Evolutionary conservation across 1,140 invertebrate species (phyloP).

Genomic region (Rhyacophila brunnea): DNA sequence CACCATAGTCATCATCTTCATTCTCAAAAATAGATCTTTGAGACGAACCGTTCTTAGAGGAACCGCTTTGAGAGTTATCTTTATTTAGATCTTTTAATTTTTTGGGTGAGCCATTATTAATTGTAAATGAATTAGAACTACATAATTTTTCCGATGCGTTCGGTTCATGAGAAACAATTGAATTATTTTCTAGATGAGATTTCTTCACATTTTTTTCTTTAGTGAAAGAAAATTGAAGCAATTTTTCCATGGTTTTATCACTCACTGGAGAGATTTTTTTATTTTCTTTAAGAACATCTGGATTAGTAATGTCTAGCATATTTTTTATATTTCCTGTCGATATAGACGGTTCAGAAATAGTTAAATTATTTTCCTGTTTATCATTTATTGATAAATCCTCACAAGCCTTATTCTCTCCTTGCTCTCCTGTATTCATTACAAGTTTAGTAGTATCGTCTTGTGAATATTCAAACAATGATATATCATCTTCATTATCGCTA

Average conservation of each 20-base stretch:
- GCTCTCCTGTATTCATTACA: too few species aligned
- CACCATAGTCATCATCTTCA: conserved; percentile 49
- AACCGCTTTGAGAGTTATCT: too few species aligned
- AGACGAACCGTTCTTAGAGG: background rate
- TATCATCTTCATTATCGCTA: conserved; percentile 11
- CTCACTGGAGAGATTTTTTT: conserved; percentile 22
- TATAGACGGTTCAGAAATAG: too few species aligned
- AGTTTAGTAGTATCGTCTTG: background rate
- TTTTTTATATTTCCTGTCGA: conserved; percentile 2
- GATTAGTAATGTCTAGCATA: background rate
- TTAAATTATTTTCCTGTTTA: too few species aligned
- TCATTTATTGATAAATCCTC: too few species aligned
- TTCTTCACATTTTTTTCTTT: background rate
- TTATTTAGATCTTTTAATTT: too few species aligned
- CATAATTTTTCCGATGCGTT: too few species aligned
- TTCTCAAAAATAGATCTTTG: conserved; percentile 53
- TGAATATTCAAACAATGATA: conserved; percentile 30
- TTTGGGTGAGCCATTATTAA: too few species aligned
- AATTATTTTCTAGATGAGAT: background rate
- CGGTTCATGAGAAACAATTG: too few species aligned
- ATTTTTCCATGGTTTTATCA: conserved; percentile 39
- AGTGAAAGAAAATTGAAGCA: conserved; percentile 45
- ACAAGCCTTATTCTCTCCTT: too few species aligned
- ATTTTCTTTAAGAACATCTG: background rate
- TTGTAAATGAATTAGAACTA: too few species aligned